Evolutionary conservation across 2,888 invertebrate genomes (phyloP).

Genomic region (Bellardia pandia): DNA sequence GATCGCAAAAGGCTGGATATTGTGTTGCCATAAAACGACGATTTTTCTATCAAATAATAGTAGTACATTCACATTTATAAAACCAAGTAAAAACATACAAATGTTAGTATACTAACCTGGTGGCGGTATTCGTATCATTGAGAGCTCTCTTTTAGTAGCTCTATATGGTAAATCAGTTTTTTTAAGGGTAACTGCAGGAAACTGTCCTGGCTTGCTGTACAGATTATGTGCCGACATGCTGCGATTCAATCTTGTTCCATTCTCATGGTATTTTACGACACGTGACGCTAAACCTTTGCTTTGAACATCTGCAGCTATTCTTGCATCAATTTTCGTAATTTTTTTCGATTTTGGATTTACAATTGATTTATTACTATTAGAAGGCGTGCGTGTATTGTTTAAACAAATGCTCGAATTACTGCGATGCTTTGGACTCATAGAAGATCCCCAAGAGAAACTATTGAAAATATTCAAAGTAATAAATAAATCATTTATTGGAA

Average conservation of each 20-base stretch:
- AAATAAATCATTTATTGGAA: background rate
- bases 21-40: slow-evolving; percentile 81
- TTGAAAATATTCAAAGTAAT: background rate
- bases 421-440: slow-evolving; percentile 74
- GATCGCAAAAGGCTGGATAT: slow-evolving; percentile 81
- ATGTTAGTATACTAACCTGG: slow-evolving; percentile 77
- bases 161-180: slow-evolving; percentile 83
- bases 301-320: slow-evolving; percentile 85
- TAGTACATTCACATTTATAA: background rate
- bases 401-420: slow-evolving; percentile 74
- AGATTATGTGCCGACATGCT: slow-evolving; percentile 81
- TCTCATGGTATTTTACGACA: slow-evolving; percentile 85
- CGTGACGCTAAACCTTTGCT: slow-evolving; percentile 85
- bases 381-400: slow-evolving; percentile 34
- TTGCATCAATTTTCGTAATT: slow-evolving; percentile 80
- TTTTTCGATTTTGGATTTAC: slow-evolving; percentile 72
- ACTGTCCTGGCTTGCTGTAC: slow-evolving; percentile 84
- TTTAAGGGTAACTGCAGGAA: slow-evolving; percentile 85
- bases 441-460: slow-evolving; percentile 76
- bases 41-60: slow-evolving; percentile 75
- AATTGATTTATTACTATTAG: slow-evolving; percentile 51
- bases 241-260: slow-evolving; percentile 79
- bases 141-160: slow-evolving; percentile 77
- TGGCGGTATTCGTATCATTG: slow-evolving; percentile 82
- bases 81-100: background rate